phyloP scores from a whole-genome alignment of 2,797 vertebrate species.

The Lepidocolaptes lacrymiger region DNA sequence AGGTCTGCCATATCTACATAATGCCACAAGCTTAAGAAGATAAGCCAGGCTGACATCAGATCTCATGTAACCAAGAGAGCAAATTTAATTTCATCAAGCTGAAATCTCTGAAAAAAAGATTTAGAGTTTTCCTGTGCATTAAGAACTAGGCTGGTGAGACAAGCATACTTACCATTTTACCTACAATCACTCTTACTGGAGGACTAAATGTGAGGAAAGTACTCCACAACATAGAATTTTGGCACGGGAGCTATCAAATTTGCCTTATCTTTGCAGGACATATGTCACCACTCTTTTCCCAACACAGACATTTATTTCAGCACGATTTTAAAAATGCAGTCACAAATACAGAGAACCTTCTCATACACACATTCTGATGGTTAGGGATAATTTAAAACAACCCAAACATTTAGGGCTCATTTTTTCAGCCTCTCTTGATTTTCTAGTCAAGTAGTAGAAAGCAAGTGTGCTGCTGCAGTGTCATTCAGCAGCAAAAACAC shows the following conservation, averaged over 20 bases:
- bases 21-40: not conserved
- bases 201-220: not conserved
- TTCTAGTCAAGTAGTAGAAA: not conserved
- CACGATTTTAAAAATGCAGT: not conserved
- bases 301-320: not conserved
- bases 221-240: not conserved
- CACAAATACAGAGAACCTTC: not conserved
- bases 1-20: not conserved
- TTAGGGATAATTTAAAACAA: not conserved
- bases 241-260: not conserved
- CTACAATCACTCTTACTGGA: not conserved
- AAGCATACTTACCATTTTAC: not conserved
- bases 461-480: not conserved
- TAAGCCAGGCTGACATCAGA: not conserved
- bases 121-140: not conserved
- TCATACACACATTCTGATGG: not conserved
- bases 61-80: not conserved
- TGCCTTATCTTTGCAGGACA: not conserved
- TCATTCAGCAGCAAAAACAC: not conserved
- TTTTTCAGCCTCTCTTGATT: not conserved
- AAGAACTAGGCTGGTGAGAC: not conserved
- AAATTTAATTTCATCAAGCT: not conserved
- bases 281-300: not conserved
- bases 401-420: not conserved
- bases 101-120: not conserved